phyloP scores from a whole-genome alignment of 2,113 vertebrate genomes.

The Aix galericulata region DNA sequence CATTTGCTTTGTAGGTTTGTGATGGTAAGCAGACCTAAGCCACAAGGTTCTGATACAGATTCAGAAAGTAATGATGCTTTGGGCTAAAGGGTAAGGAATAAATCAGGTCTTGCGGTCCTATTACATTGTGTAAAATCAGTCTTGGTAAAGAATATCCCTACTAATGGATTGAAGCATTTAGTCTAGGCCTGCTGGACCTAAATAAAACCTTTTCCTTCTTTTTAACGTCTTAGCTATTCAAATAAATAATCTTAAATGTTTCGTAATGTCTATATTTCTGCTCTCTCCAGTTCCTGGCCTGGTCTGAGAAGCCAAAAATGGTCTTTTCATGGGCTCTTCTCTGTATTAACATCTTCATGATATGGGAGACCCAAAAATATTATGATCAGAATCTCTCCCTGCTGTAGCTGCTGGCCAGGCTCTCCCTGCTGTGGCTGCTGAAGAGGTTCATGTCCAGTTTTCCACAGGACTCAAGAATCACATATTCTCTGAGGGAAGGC shows the following conservation, averaged over 20 bases:
- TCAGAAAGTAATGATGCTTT: not conserved
- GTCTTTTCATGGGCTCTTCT: not conserved
- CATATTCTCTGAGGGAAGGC: not conserved
- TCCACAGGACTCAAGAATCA: not conserved
- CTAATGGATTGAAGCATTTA: not conserved
- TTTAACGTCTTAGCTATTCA: not conserved
- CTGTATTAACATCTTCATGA: not conserved
- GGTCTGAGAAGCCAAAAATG: not conserved
- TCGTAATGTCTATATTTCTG: not conserved
- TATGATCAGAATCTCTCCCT: not conserved
- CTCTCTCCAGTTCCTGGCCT: not conserved
- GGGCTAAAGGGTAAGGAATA: not conserved
- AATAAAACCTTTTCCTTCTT: not conserved
- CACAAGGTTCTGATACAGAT: not conserved
- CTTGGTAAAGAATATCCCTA: not conserved
- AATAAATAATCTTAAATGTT: not conserved
- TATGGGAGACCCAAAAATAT: not conserved
- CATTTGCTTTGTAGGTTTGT: not conserved
- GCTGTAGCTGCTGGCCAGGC: not conserved
- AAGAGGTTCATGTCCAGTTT: accelerated
- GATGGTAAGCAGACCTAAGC: not conserved
- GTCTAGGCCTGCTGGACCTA: not conserved
- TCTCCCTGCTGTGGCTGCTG: not conserved
- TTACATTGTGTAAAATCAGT: not conserved
- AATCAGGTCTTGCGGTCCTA: not conserved